Evolutionary conservation across 2,797 vertebrate genomes (phyloP), one percentile per base, ranked within the genome.

Genomic region (Halcyon leucocephala): DNA sequence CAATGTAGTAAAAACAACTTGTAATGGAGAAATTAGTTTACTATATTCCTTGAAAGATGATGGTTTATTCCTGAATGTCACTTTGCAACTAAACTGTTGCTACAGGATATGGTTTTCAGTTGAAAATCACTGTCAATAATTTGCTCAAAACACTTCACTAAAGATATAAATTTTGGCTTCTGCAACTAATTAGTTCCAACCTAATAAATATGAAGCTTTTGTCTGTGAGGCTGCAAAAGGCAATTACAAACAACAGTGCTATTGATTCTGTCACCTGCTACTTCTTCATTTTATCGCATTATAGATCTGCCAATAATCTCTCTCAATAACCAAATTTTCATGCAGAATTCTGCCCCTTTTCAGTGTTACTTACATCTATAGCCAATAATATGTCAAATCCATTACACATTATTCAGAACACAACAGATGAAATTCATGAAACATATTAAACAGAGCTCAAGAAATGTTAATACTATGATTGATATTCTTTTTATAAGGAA

Each of bases 41-140:
- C 26, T 73, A 39, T 71, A 60, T 73, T 87, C 22, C 55, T 64
- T 89, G 28, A 77, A 93, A 41, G 7, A 6, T 8, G 80, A 87
- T 42, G 4, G 8, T 85, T 89, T 84, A 60, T 66, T 84, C 14
- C 41, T 70, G 22, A 82, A 89, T 60, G 51, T 5, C n/a, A 79
- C n/a, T 83, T 64, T 61, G 24, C 37, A 83, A 55, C 16, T 81
- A 51, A 73, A 80, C 28, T 81, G 12, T 57, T 61, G 48, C 49
- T 35, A 87, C 3, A 17, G 15, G 16, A 72, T 55, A 41, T 29
- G 14, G 21, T 52, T 77, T 84, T 91, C 31, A 14, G 33, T 44
- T 39, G 51, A 95, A 97, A 97, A 93, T 95, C 76, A 52, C 83
- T 88, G 89, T 82, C 76, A 97, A 69, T 91, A 93, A 82, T 82